Conservation (phyloP, 2,797 vertebrate species). For the Danio albolineatus region DNA sequence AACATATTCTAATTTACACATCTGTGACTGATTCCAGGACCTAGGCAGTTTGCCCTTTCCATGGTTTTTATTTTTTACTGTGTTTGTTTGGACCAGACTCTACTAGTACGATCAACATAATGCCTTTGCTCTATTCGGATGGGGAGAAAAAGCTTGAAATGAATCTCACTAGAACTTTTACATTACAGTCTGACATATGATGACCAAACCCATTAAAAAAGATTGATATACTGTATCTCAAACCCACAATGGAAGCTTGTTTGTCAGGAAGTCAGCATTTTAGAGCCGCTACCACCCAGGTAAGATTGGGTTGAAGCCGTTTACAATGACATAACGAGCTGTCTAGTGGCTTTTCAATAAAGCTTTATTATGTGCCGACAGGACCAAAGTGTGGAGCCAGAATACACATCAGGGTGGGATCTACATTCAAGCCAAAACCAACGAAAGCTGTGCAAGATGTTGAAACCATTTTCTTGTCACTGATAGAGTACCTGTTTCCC, state of each 20-base stretch:
- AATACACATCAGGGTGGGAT: conserved; percentile 26
- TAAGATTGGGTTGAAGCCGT: conserved; percentile 27
- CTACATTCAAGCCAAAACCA: conserved; percentile 41
- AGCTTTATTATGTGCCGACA: conserved; percentile 37
- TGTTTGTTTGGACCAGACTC: conserved; percentile 17
- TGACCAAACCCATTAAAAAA: not conserved
- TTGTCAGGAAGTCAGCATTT: conserved; percentile 18
- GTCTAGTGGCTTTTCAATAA: conserved; percentile 26
- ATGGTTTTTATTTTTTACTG: conserved; percentile 35
- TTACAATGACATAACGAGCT: conserved; percentile 22
- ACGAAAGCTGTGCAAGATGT: conserved; percentile 23
- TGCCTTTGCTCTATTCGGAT: conserved; percentile 10
- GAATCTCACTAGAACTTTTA: conserved; percentile 1
- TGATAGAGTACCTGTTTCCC: conserved; percentile 41
- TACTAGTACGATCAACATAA: not conserved
- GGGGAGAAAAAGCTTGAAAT: not conserved
- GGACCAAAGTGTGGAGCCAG: conserved; percentile 17
- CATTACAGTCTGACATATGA: conserved; percentile 22
- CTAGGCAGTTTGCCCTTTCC: conserved; percentile 56
- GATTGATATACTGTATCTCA: not conserved
- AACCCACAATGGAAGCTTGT: not conserved
- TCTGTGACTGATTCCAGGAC: conserved; percentile 66
- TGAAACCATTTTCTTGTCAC: conserved; percentile 45
- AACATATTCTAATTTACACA: conserved; percentile 63
- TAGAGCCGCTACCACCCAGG: conserved; percentile 20